Conservation (phyloP, 2,888 invertebrate species). For the Epinotia nisella region DNA sequence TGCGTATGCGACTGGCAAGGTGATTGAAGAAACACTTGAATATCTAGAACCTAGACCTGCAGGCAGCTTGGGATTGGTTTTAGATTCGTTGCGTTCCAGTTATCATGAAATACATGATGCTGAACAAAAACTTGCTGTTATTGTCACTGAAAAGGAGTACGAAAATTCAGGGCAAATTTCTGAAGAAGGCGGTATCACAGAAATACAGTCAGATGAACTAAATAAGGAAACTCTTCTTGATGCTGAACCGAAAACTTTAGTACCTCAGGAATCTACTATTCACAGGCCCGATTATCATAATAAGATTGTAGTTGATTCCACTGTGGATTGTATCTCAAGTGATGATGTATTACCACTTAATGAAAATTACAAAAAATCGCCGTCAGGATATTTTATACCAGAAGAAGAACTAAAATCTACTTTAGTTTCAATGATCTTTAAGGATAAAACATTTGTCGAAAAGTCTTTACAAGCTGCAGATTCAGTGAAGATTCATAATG, state of each 20-base stretch:
- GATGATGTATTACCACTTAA: slow-evolving; percentile 45
- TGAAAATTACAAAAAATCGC: background rate
- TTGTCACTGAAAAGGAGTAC: slow-evolving; percentile 25
- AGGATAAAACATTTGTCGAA: slow-evolving; percentile 57
- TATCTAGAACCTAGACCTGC: slow-evolving; percentile 24
- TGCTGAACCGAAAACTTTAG: slow-evolving; percentile 15
- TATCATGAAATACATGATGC: slow-evolving; percentile 66
- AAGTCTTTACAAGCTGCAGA: slow-evolving; percentile 52
- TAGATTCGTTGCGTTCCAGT: slow-evolving; percentile 50
- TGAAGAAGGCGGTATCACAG: background rate
- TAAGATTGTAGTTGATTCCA: slow-evolving; percentile 46
- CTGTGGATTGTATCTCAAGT: slow-evolving; percentile 46
- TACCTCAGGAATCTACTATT: slow-evolving; percentile 22
- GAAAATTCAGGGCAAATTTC: background rate
- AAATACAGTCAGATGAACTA: slow-evolving; percentile 4
- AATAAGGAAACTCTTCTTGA: slow-evolving; percentile 34
- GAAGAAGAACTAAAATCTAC: slow-evolving; percentile 58
- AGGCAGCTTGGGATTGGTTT: slow-evolving; percentile 35
- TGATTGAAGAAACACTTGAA: slow-evolving; percentile 7
- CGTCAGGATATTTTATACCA: background rate
- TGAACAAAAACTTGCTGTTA: slow-evolving; percentile 47
- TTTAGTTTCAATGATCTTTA: slow-evolving; percentile 67
- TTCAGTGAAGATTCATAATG: background rate
- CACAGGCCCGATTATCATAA: slow-evolving; percentile 33
- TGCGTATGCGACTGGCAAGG: background rate